Evolutionary conservation across 2,113 vertebrate species (phyloP).

Genomic region (Anguilla rostrata): DNA sequence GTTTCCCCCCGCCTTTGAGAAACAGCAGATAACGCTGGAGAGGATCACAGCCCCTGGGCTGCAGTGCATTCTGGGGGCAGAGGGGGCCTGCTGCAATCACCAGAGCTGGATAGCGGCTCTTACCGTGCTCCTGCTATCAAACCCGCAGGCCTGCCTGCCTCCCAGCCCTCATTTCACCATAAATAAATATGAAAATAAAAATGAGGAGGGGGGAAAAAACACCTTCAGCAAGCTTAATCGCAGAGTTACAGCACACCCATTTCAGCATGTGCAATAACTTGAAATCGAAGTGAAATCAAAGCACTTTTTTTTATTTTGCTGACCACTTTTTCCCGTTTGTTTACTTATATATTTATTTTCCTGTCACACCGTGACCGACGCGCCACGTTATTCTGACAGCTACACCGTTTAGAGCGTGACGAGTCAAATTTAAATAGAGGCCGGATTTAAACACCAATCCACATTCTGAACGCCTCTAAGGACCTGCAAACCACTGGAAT

Average conservation of each 20-base stretch:
- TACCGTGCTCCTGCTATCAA: not conserved
- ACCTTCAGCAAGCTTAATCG: not conserved
- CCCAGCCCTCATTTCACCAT: not conserved
- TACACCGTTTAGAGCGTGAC: slow-evolving; percentile 1
- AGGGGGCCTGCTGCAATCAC: not conserved
- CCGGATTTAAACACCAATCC: slow-evolving; percentile 18
- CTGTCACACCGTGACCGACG: not conserved
- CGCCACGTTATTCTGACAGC: not conserved
- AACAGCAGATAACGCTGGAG: not conserved
- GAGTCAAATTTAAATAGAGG: slow-evolving; percentile 24
- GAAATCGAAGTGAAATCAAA: not conserved
- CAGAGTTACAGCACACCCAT: not conserved
- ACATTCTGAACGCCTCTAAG: slow-evolving; percentile 9
- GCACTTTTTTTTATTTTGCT: slow-evolving; percentile 10
- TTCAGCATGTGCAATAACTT: not conserved
- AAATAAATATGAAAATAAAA: not conserved
- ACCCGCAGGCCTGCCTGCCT: not conserved
- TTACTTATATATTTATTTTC: slow-evolving; percentile 17
- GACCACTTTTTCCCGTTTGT: not conserved
- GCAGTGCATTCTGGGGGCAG: not conserved
- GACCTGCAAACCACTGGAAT: not conserved
- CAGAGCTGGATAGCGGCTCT: not conserved
- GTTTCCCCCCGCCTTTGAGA: not conserved
- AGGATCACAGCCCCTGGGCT: not conserved
- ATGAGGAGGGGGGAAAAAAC: not conserved